phyloP scores from a whole-genome alignment of 1,140 invertebrate genomes.

The Drosophila parabipectinata region DNA sequence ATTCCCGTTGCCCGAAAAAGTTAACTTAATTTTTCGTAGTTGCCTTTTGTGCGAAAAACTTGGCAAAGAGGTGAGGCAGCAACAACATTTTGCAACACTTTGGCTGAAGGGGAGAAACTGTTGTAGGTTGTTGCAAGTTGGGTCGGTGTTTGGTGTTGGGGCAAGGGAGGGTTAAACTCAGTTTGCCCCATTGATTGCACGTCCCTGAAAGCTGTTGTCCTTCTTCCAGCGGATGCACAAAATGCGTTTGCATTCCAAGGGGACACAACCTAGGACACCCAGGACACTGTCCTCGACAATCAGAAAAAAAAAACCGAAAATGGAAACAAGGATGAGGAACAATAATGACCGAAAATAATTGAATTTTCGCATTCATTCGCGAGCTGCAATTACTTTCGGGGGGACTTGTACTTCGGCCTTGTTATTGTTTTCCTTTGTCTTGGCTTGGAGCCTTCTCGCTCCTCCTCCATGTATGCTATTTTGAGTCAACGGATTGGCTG shows the following conservation, averaged over 20 bases:
- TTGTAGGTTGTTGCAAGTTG: neutral
- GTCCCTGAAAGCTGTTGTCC: constrained; percentile 42
- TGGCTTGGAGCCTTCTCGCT: constrained; percentile 11
- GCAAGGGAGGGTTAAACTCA: constrained; percentile 9
- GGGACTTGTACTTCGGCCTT: constrained; percentile 2
- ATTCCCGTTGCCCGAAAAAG: constrained; percentile 76
- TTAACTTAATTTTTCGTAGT: constrained; percentile 77
- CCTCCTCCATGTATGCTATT: constrained; percentile 11
- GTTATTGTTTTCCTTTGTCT: constrained; percentile 22
- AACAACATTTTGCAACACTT: constrained; percentile 67
- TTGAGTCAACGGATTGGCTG: constrained; percentile 9
- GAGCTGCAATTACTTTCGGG: constrained; percentile 58
- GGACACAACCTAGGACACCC: neutral
- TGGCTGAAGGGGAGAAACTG: constrained; percentile 17
- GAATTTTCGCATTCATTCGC: constrained; percentile 71
- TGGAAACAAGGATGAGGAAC: constrained; percentile 7
- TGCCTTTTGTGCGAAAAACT: constrained; percentile 68
- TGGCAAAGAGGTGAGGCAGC: constrained; percentile 55
- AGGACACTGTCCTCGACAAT: constrained; percentile 44
- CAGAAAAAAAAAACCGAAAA: constrained; percentile 18
- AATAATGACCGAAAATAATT: constrained; percentile 71
- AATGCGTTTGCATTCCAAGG: constrained; percentile 37
- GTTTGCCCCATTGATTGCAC: constrained; percentile 65
- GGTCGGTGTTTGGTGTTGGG: neutral
- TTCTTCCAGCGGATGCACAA: constrained; percentile 22